Evolutionary conservation across 2,888 invertebrate species (phyloP).

Genomic region (Charanyca ferruginea): DNA sequence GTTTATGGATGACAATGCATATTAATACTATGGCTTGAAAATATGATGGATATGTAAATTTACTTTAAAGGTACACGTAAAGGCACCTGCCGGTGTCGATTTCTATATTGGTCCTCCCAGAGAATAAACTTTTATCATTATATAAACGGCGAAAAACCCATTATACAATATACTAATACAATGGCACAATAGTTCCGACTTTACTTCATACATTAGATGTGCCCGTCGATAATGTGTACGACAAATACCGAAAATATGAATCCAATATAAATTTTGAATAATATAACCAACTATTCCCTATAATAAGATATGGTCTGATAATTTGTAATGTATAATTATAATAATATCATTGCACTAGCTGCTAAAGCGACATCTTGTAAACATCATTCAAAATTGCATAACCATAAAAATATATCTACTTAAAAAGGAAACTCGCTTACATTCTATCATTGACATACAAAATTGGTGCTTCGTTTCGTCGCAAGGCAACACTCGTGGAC

Average conservation of each 20-base stretch:
- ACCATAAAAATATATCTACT: slow-evolving; percentile 80
- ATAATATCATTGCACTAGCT: slow-evolving; percentile 84
- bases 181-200: slow-evolving; percentile 72
- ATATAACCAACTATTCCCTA: slow-evolving; percentile 46
- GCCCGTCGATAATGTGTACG: slow-evolving; percentile 66
- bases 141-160: slow-evolving; percentile 68
- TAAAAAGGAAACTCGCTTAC: slow-evolving; percentile 72
- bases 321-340: slow-evolving; percentile 67
- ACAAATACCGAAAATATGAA: slow-evolving; percentile 69
- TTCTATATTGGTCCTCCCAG: slow-evolving; percentile 83
- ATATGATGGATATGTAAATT: slow-evolving; percentile 73
- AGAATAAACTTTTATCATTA: slow-evolving; percentile 75
- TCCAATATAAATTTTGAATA: slow-evolving; percentile 64
- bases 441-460: slow-evolving; percentile 77
- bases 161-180: slow-evolving; percentile 65
- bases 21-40: slow-evolving; percentile 50
- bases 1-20: slow-evolving; percentile 58
- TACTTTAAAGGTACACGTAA: slow-evolving; percentile 79
- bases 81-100: slow-evolving; percentile 82
- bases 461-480: slow-evolving; percentile 80
- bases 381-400: slow-evolving; percentile 77
- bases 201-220: slow-evolving; percentile 67
- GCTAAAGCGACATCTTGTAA: slow-evolving; percentile 84
- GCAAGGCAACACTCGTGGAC: slow-evolving; percentile 74
- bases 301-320: slow-evolving; percentile 69